A percentile compares a stretch with the other conserved stretches of the same genome.
phyloP scores from a whole-genome alignment of 2,113 vertebrate genomes.

The Tretioscincus oriximinensis region DNA sequence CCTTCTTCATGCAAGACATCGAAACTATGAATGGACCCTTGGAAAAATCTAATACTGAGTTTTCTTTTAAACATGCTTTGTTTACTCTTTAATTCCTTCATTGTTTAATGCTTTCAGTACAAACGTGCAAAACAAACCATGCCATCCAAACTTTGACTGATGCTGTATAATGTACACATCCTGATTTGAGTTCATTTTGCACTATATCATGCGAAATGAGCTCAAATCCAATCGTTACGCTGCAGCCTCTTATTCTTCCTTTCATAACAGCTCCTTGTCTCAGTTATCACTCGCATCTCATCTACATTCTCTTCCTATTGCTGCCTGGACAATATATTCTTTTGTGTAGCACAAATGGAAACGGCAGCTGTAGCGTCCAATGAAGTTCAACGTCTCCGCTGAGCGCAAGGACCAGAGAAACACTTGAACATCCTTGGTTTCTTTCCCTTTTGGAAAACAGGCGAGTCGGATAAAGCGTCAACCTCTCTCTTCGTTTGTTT shows the following conservation, averaged over 20 bases:
- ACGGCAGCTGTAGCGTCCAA: not conserved
- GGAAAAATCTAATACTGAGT: too few species aligned
- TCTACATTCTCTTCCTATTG: not conserved
- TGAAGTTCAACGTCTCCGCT: not conserved
- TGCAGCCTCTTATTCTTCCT: not conserved
- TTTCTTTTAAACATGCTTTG: too few species aligned
- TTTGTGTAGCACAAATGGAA: not conserved
- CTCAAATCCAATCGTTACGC: not conserved
- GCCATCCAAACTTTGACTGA: too few species aligned
- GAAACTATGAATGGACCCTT: too few species aligned
- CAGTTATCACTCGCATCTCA: not conserved
- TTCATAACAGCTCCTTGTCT: not conserved
- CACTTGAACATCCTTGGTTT: not conserved
- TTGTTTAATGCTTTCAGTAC: too few species aligned
- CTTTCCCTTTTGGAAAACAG: not conserved
- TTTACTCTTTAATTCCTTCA: too few species aligned
- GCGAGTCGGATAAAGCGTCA: not conserved
- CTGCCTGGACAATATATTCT: conserved; percentile 6
- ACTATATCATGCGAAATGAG: not conserved
- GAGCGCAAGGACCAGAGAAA: not conserved
- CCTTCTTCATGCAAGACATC: too few species aligned
- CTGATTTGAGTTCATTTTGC: too few species aligned
- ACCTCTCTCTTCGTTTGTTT: not conserved
- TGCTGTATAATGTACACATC: too few species aligned
- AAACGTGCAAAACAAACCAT: too few species aligned